Conservation (phyloP, 2,113 vertebrate genomes). For the Potamarius usumacintae region DNA sequence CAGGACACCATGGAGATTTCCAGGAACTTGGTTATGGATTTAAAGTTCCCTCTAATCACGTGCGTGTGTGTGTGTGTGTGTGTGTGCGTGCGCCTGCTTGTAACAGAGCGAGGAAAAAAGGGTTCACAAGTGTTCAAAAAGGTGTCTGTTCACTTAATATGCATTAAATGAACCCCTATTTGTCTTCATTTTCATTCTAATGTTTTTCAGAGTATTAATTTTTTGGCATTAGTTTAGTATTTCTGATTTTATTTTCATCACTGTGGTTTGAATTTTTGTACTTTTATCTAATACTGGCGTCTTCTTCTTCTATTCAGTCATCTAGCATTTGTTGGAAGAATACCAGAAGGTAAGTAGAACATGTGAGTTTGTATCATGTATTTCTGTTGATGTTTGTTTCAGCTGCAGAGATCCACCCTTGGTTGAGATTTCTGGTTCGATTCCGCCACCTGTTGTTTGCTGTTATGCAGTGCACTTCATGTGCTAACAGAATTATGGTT, state of each 20-base stretch:
- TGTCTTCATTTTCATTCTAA: not conserved
- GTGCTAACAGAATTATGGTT: too few relatives aligned
- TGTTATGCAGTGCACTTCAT: not conserved
- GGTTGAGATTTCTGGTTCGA: slow-evolving; percentile 31
- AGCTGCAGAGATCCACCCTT: not conserved
- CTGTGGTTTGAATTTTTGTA: not conserved
- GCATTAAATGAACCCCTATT: not conserved
- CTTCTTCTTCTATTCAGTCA: slow-evolving; percentile 60
- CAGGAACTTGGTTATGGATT: slow-evolving; percentile 48
- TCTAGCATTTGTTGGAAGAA: slow-evolving; percentile 65
- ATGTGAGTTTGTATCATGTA: not conserved
- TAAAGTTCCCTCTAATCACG: slow-evolving; percentile 37
- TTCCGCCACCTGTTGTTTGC: slow-evolving; percentile 40
- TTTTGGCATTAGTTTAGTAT: not conserved
- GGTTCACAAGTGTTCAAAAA: not conserved
- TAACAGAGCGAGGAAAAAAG: not conserved
- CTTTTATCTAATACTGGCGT: slow-evolving; percentile 7
- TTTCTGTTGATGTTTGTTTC: not conserved
- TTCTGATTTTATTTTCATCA: not conserved
- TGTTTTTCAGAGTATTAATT: not conserved
- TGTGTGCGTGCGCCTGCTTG: not conserved
- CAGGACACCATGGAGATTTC: slow-evolving; percentile 46
- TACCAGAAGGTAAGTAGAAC: slow-evolving; percentile 65
- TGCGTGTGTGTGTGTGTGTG: not conserved
- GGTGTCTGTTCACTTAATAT: slow-evolving; percentile 7